Evolutionary conservation across 2,888 invertebrate species (phyloP).

Genomic region (Latrodectus hesperus): DNA sequence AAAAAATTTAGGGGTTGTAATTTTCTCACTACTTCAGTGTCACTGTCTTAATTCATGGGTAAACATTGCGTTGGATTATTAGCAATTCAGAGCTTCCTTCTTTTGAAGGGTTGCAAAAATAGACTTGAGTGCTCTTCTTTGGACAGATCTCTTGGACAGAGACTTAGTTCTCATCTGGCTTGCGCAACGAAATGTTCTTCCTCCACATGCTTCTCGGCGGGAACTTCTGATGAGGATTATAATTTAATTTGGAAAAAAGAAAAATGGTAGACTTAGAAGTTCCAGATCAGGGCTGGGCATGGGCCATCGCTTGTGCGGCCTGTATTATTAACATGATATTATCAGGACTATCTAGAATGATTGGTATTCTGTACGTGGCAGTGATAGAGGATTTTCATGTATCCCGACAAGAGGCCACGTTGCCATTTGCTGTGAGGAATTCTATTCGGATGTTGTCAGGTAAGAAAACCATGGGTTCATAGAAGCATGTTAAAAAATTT

Average conservation of each 20-base stretch:
- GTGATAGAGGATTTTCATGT: conserved; percentile 54
- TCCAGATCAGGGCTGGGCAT: conserved; percentile 69
- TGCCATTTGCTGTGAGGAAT: conserved; percentile 68
- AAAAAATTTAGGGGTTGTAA: no score
- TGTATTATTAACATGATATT: conserved; percentile 68
- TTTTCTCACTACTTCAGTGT: no score
- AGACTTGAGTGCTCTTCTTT: no score
- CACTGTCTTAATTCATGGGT: no score
- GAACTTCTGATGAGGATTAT: no score
- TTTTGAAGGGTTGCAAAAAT: no score
- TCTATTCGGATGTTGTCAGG: conserved; percentile 51
- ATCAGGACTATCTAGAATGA: conserved; percentile 68
- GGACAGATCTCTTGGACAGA: no score
- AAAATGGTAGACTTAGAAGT: conserved; percentile 46
- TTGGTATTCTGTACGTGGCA: conserved; percentile 70
- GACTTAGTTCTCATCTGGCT: no score
- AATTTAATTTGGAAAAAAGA: neutral
- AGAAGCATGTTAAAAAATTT: neutral
- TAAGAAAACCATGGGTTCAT: neutral
- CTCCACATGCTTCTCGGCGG: no score
- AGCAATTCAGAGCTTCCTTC: no score
- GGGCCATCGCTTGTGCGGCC: conserved; percentile 68
- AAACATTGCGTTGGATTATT: no score
- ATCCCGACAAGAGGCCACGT: conserved; percentile 66
- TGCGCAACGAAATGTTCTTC: no score